Percentiles rank a stretch among this genome's conserved stretches.
These are phyloP conservation scores for Tribolium castaneum DNA, from an alignment of 1,140 invertebrate genomes.

Conservation along the genomic window DNA sequence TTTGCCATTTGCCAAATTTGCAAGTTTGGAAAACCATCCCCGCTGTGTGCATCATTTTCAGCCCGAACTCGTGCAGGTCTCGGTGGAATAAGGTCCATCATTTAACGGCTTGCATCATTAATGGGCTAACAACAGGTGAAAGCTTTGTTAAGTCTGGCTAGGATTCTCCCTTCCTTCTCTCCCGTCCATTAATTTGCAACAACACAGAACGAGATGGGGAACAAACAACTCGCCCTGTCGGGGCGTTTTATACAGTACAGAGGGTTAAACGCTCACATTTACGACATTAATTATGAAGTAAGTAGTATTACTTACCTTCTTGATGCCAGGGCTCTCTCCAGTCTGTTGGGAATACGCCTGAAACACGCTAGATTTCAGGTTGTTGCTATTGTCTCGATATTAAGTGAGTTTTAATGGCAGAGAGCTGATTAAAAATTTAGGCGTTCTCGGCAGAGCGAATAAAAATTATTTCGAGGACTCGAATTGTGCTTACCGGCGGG, in stretches of 20 bases:
- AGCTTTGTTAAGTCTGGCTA: conserved; percentile 42
- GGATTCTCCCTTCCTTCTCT: conserved; percentile 28
- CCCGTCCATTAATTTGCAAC: not conserved
- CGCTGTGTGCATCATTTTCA: not conserved
- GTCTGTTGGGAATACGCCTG: conserved; percentile 61
- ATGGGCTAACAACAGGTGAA: conserved; percentile 53
- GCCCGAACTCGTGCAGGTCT: conserved; percentile 21
- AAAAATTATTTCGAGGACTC: conserved; percentile 37
- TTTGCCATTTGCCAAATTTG: not conserved
- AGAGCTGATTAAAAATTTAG: conserved; percentile 11
- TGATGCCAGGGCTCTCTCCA: conserved; percentile 64
- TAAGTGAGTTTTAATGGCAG: conserved; percentile 22
- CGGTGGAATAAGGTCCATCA: conserved; percentile 54
- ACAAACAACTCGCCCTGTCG: conserved; percentile 33
- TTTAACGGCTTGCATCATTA: conserved; percentile 55
- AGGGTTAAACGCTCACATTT: conserved; percentile 61
- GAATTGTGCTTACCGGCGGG: conserved; percentile 49
- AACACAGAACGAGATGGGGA: conserved; percentile 4
- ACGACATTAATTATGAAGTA: conserved; percentile 58
- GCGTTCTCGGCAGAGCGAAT: conserved; percentile 1
- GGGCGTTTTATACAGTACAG: conserved; percentile 37
- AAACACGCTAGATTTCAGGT: conserved; percentile 46
- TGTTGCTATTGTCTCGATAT: conserved; percentile 36
- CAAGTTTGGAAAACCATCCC: not conserved
- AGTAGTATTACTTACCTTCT: conserved; percentile 62